A percentile compares a stretch with the other conserved stretches of the same genome.
phyloP scores from a whole-genome alignment of 2,113 vertebrate species.

The Syngnathus floridae region DNA sequence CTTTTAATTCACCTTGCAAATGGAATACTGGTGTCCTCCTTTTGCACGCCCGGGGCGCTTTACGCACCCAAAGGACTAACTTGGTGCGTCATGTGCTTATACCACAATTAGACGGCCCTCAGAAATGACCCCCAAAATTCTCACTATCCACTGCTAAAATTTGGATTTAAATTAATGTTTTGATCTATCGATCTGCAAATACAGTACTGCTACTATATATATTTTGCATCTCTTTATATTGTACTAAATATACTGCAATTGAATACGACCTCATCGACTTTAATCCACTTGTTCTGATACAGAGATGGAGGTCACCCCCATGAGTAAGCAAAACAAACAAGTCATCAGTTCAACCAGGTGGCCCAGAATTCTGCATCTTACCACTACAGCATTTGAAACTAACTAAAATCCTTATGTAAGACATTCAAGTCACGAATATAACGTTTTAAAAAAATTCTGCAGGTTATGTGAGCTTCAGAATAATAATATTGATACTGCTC shows the following conservation, averaged over 20 bases:
- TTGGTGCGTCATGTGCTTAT: neutral
- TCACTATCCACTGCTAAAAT: neutral
- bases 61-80: conserved; percentile 19
- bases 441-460: neutral
- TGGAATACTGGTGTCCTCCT: conserved; percentile 31
- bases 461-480: neutral
- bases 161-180: neutral
- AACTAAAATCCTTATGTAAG: neutral
- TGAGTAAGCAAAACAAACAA: conserved; percentile 38
- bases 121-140: neutral
- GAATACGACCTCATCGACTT: conserved; percentile 14
- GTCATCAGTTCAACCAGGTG: neutral
- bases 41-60: conserved; percentile 30
- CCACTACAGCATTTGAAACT: too few species aligned
- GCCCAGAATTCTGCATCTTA: conserved; percentile 9
- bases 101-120: conserved; percentile 1
- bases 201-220: too few species aligned
- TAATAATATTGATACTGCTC: neutral
- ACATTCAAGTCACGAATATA: neutral
- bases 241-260: too few species aligned
- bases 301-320: conserved; percentile 46
- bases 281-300: conserved; percentile 48
- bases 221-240: too few species aligned
- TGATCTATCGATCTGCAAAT: neutral
- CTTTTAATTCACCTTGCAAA: conserved; percentile 5